phyloP scores from a whole-genome alignment of 1,140 invertebrate genomes.

The Drosophila melanica region DNA sequence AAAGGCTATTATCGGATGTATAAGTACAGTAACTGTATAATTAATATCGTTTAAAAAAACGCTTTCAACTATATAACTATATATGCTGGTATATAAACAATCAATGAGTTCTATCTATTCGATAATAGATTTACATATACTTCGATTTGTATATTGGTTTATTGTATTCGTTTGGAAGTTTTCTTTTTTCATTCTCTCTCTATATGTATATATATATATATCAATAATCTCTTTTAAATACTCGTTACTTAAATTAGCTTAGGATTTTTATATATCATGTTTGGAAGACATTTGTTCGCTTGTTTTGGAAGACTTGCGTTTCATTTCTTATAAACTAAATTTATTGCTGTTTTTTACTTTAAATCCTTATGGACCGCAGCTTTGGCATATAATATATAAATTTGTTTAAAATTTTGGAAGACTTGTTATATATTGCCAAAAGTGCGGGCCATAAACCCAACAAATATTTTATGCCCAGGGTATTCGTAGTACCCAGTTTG shows the following conservation, averaged over 20 bases:
- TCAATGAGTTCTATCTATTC: slow-evolving; percentile 76
- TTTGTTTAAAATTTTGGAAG: neutral
- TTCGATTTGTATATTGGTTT: slow-evolving; percentile 60
- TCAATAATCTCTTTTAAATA: slow-evolving; percentile 40
- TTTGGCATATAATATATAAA: slow-evolving; percentile 11
- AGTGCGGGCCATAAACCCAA: slow-evolving; percentile 17
- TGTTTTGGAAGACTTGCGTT: slow-evolving; percentile 82
- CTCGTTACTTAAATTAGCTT: slow-evolving; percentile 50
- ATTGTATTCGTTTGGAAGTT: slow-evolving; percentile 54
- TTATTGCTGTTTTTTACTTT: slow-evolving; percentile 52
- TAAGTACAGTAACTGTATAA: slow-evolving; percentile 73
- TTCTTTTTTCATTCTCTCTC: slow-evolving; percentile 23
- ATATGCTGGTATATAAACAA: slow-evolving; percentile 62
- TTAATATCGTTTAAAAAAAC: slow-evolving; percentile 76
- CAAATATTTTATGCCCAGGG: slow-evolving; percentile 12
- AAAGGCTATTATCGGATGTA: slow-evolving; percentile 69
- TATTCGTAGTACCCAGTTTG: slow-evolving; percentile 14
- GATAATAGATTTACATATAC: slow-evolving; percentile 56
- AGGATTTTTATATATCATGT: slow-evolving; percentile 47
- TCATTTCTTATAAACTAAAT: slow-evolving; percentile 66
- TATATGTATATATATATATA: slow-evolving; percentile 45
- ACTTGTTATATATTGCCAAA: slow-evolving; percentile 19
- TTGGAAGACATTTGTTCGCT: slow-evolving; percentile 82
- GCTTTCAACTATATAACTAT: slow-evolving; percentile 54
- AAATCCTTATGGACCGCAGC: slow-evolving; percentile 5